Evolutionary conservation across 2,888 invertebrate species (phyloP).

Genomic region (Drosophila rubida): DNA sequence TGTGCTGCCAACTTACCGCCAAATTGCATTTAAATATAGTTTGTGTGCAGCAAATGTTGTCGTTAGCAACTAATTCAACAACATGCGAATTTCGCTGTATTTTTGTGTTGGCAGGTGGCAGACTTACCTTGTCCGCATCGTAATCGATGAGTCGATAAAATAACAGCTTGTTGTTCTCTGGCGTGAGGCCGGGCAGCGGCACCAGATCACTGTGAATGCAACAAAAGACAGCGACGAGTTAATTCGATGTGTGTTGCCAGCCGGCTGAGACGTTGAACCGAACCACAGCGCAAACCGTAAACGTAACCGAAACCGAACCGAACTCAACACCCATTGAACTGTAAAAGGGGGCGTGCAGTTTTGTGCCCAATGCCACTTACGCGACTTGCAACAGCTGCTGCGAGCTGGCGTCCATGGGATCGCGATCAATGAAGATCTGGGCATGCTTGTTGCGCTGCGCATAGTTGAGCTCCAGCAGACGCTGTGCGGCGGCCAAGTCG

Average conservation of each 20-base stretch:
- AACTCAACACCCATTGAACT: background rate
- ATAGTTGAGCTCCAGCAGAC: constrained; percentile 83
- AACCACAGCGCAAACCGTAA: no score
- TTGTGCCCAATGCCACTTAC: constrained; percentile 67
- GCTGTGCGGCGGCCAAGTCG: constrained; percentile 80
- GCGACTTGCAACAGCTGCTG: constrained; percentile 81
- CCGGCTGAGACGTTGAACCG: constrained; percentile 25
- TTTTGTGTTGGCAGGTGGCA: background rate
- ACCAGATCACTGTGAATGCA: constrained; percentile 87
- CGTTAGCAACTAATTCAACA: background rate
- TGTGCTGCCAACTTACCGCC: background rate
- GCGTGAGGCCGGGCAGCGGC: constrained; percentile 88
- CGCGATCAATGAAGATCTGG: constrained; percentile 86
- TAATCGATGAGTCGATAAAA: constrained; percentile 88
- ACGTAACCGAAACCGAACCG: no score
- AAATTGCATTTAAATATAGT: background rate
- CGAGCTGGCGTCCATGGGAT: constrained; percentile 84
- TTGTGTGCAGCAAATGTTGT: background rate
- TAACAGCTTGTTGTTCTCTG: constrained; percentile 89
- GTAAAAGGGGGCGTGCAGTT: background rate
- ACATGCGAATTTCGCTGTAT: background rate
- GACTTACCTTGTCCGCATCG: constrained; percentile 86
- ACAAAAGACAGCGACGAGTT: constrained; percentile 1
- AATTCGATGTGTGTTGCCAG: constrained; percentile 23
- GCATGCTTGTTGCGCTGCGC: constrained; percentile 86